These are phyloP conservation scores for Spicauda simplicius DNA, from an alignment of 2,888 invertebrate species.

Conservation along the genomic window DNA sequence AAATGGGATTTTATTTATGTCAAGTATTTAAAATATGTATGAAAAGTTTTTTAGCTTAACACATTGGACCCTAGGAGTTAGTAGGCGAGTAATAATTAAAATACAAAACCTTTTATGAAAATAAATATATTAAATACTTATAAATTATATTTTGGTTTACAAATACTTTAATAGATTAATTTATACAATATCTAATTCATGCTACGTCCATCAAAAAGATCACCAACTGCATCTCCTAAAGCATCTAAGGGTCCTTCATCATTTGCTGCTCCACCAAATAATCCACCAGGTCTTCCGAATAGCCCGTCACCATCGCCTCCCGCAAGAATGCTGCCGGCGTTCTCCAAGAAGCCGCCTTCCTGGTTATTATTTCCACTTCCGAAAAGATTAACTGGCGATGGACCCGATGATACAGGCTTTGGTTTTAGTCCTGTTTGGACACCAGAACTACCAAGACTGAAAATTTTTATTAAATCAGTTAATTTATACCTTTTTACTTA, in stretches of 20 bases:
- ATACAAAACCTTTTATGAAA: background rate
- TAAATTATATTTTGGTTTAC: background rate
- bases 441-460: conserved; percentile 72
- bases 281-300: conserved; percentile 46
- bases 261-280: conserved; percentile 48
- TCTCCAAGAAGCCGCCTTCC: conserved; percentile 59
- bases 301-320: conserved; percentile 44
- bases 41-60: too few species aligned
- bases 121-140: conserved; percentile 26
- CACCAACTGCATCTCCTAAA: conserved; percentile 74
- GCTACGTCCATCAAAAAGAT: conserved; percentile 62
- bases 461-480: conserved; percentile 40
- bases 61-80: too few species aligned
- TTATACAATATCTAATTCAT: conserved; percentile 38
- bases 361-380: conserved; percentile 60
- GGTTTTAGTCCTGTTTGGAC: conserved; percentile 77
- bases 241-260: conserved; percentile 67
- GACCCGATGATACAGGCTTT: conserved; percentile 70
- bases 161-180: background rate
- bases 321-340: conserved; percentile 52
- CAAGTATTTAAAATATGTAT: too few species aligned
- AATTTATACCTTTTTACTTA: too few species aligned
- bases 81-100: too few species aligned
- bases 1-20: too few species aligned
- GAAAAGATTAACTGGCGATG: conserved; percentile 70